Percentiles rank a stretch among this genome's conserved stretches.
Evolutionary conservation across 2,888 invertebrate genomes (phyloP).

Genomic region (Alviniconcha strummeri): DNA sequence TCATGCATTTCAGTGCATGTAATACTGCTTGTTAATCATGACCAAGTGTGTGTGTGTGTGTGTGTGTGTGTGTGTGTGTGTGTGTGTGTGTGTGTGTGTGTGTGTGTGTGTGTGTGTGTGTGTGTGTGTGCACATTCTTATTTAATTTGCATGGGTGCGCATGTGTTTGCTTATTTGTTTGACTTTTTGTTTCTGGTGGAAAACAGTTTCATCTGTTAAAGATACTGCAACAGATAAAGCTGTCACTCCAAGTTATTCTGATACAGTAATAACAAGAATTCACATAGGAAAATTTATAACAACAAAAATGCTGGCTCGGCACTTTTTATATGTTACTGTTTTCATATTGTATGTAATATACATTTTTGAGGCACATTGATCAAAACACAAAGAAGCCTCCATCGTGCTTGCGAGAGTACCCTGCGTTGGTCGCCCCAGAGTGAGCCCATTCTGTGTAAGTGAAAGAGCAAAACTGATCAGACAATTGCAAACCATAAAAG

Average conservation of each 20-base stretch:
- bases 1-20: no score
- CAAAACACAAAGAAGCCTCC: slow-evolving; percentile 70
- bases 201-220: no score
- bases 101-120: slow-evolving; percentile 1
- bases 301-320: no score
- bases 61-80: no score
- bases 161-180: not conserved
- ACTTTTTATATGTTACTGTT: no score
- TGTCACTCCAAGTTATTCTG: no score
- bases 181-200: not conserved
- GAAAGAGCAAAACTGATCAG: not conserved
- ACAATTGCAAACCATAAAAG: not conserved
- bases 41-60: no score
- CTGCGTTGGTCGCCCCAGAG: slow-evolving; percentile 66
- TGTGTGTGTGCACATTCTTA: slow-evolving; percentile 7
- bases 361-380: not conserved
- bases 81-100: not conserved
- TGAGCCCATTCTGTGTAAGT: slow-evolving; percentile 24
- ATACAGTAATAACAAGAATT: no score
- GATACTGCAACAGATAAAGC: no score
- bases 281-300: no score
- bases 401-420: slow-evolving; percentile 72
- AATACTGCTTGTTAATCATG: no score
- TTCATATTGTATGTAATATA: no score
- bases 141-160: slow-evolving; percentile 7